Percentiles rank a stretch among this genome's conserved stretches.
These are phyloP conservation scores for Drosophila pandora DNA, from an alignment of 1,140 invertebrate species.

Conservation along the genomic window DNA sequence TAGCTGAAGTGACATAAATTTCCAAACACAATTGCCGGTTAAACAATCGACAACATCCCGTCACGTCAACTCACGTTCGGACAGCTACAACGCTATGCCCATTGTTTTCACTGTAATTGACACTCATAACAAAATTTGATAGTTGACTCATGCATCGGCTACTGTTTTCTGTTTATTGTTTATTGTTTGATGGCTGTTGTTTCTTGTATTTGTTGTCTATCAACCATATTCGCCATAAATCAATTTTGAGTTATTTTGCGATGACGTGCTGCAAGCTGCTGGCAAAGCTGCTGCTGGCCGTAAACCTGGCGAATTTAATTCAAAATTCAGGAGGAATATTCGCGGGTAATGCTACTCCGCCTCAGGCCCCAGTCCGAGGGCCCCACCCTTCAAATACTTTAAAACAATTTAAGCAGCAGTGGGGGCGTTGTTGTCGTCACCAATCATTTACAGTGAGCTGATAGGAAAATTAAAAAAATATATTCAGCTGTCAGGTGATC, in stretches of 20 bases:
- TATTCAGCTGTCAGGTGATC: constrained; percentile 79
- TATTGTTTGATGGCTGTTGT: constrained; percentile 12
- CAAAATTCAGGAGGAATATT: constrained; percentile 55
- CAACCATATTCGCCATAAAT: constrained; percentile 74
- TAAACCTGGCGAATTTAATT: constrained; percentile 40
- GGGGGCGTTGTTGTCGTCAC: constrained; percentile 43
- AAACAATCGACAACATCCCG: constrained; percentile 83
- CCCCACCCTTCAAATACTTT: constrained; percentile 23
- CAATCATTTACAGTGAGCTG: constrained; percentile 47
- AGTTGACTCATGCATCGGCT: constrained; percentile 67
- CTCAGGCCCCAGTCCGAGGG: background rate
- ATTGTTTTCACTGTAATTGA: constrained; percentile 76
- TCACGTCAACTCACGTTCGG: constrained; percentile 69
- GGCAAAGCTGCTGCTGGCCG: background rate
- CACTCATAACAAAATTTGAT: constrained; percentile 80
- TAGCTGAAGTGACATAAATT: constrained; percentile 65
- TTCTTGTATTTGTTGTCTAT: constrained; percentile 61
- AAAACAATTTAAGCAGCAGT: constrained; percentile 11
- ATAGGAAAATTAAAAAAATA: constrained; percentile 77
- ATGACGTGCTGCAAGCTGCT: constrained; percentile 58
- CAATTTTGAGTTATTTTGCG: constrained; percentile 77
- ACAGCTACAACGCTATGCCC: constrained; percentile 55
- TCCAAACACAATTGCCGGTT: constrained; percentile 76
- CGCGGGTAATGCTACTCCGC: constrained; percentile 2
- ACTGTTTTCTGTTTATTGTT: constrained; percentile 16